These are phyloP conservation scores for Trachelus troglodyta DNA, from an alignment of 2,888 invertebrate genomes.

Conservation along the genomic window DNA sequence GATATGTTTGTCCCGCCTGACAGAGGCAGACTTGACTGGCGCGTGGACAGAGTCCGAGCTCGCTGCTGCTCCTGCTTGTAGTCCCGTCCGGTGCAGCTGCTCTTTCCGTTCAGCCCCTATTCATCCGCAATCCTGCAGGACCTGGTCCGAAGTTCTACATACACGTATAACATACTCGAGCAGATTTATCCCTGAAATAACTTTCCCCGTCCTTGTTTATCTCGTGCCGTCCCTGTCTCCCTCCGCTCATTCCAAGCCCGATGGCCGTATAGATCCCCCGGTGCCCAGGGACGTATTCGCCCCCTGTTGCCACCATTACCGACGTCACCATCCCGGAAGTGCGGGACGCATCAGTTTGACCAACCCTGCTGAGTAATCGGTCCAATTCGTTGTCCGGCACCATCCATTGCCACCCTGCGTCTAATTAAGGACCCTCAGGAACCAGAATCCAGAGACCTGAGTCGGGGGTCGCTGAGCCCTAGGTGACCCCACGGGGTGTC, in stretches of 20 bases:
- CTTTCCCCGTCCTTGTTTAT: conserved; percentile 22
- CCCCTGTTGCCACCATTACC: background rate
- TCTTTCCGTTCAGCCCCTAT: background rate
- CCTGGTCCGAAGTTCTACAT: background rate
- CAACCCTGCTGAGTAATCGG: background rate
- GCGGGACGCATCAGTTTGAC: background rate
- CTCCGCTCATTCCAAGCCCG: background rate
- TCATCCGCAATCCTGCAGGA: background rate
- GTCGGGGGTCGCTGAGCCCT: background rate
- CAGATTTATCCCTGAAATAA: conserved; percentile 23
- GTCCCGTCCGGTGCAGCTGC: conserved; percentile 25
- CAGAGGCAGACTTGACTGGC: conserved; percentile 30
- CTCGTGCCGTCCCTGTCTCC: background rate
- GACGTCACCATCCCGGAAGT: background rate
- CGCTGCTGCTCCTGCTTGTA: background rate
- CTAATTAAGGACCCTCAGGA: background rate
- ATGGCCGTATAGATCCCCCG: background rate
- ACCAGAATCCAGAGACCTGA: background rate
- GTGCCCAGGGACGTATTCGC: background rate
- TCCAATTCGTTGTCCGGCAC: background rate
- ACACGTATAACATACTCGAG: conserved; percentile 5
- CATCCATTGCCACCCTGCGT: background rate
- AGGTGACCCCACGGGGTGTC: background rate
- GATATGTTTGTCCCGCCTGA: conserved; percentile 35
- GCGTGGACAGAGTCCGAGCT: conserved; percentile 24